Base-by-base conservation (phyloP, 1,140 invertebrate species). In the Drosophila eugracilis region DNA sequence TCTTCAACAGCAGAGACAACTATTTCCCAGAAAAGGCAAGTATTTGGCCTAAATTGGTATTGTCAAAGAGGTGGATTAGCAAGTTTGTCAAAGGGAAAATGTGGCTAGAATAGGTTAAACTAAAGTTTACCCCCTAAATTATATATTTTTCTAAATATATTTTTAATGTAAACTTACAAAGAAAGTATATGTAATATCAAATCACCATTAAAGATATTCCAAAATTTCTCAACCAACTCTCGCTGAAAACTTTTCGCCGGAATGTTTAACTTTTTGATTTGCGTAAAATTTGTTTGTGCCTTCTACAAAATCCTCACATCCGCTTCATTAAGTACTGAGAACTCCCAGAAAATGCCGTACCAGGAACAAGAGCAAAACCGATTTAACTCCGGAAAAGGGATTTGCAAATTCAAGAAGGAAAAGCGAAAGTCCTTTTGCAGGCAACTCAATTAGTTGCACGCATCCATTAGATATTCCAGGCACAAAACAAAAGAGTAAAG, bases 401-500 rank as follows among this genome's bases (percentile, higher is more conserved):
- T 75, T 75, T 75, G 71, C 71, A 75, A 62, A 75, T 66, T 48
- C 44, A 44, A 45, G 50, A 32, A 54, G 36, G 41, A 42, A 39
- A 24, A 45, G 42, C 17, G 42, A 34, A 34, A 41, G n/a, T 73
- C 70, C 55, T 44, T 50, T 73, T 62, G 57, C 66, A 24, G 57
- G 71, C 80, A 85, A 86, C 76, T 86, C 80, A 84, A 84, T 84
- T 84, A 84, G 81, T 80, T 86, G 80, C 80, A 84, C 72, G 80
- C 80, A 80, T 76, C 80, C 80, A 84, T 84, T 84, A 76, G 81
- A 76, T 86, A 84, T 84, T 84, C 80, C 80, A 69, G 60, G 72
- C 80, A 84, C 80, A 84, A 63, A 63, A 71, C 58, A 78, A 84
- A 53, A 42, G 80, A 84, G 50, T 48, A 72, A 49, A 75, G 86